These are phyloP conservation scores for Drosophila sp. DNA, from an alignment of 1,140 invertebrate species.

Conservation along the genomic window DNA sequence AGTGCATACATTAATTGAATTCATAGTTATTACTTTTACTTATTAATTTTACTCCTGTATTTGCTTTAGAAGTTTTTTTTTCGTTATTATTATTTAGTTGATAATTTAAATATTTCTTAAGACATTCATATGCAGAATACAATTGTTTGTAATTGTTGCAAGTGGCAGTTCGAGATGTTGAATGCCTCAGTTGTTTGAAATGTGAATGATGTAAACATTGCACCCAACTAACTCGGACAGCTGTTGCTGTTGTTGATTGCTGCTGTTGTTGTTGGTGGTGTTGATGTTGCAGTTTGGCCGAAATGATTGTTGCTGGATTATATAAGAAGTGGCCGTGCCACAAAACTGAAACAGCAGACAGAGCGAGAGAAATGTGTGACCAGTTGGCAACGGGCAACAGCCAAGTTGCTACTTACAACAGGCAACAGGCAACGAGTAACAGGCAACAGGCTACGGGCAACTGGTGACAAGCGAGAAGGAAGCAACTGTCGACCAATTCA, in stretches of 20 bases:
- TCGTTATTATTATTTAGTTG: background rate
- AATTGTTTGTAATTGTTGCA: constrained; percentile 2
- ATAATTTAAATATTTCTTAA: background rate
- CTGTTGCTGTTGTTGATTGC: constrained; percentile 44
- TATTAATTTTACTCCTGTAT: no score
- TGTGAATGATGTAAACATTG: constrained; percentile 67
- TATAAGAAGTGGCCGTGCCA: constrained; percentile 82
- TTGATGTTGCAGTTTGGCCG: constrained; percentile 72
- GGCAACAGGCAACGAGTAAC: background rate
- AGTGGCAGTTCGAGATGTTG: constrained; percentile 9
- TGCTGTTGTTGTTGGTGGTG: constrained; percentile 40
- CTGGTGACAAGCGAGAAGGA: constrained; percentile 64
- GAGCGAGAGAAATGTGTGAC: constrained; percentile 45
- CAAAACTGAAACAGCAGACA: constrained; percentile 61
- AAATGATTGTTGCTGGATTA: constrained; percentile 79
- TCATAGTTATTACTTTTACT: no score
- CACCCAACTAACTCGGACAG: constrained; percentile 43
- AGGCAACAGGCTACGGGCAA: constrained; percentile 1
- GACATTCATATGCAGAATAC: background rate
- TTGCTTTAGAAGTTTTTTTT: background rate
- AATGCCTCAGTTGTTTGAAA: constrained; percentile 13
- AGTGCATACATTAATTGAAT: no score
- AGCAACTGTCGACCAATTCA: constrained; percentile 52
- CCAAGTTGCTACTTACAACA: constrained; percentile 1
- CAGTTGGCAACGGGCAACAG: constrained; percentile 28